Conservation (phyloP, 1,140 invertebrate species). For the Reticulitermes speratus region DNA sequence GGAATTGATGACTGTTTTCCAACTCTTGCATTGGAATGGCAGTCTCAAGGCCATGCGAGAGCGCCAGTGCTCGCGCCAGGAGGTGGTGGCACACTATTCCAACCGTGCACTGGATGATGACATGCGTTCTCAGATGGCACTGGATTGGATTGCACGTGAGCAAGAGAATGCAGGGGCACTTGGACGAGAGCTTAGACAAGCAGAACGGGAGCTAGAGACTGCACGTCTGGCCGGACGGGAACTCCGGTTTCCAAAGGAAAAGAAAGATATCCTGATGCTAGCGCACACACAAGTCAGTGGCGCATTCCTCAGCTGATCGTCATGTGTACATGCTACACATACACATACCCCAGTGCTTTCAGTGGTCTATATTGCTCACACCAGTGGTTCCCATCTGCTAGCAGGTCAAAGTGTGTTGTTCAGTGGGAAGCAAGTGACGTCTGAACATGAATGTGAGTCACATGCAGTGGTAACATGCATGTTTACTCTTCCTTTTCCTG, state of each 20-base stretch:
- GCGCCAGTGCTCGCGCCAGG: constrained; percentile 89
- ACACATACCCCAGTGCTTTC: no score
- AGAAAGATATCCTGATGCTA: constrained; percentile 89
- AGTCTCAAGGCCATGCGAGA: constrained; percentile 89
- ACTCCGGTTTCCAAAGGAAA: constrained; percentile 91
- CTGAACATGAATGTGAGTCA: no score
- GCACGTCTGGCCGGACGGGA: constrained; percentile 86
- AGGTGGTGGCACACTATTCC: constrained; percentile 93
- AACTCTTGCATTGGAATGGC: constrained; percentile 94
- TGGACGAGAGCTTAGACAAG: constrained; percentile 73
- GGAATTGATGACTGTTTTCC: constrained; percentile 95
- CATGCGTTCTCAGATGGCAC: constrained; percentile 94
- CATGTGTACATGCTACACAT: not conserved
- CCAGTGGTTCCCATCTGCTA: no score
- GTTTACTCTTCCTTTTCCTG: no score
- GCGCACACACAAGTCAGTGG: constrained; percentile 74
- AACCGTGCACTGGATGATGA: constrained; percentile 83
- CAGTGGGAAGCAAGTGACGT: no score
- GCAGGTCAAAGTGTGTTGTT: no score
- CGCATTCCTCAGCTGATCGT: constrained; percentile 28
- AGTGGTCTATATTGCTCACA: no score
- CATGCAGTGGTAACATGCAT: no score
- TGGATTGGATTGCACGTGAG: constrained; percentile 91
- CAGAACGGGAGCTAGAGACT: constrained; percentile 86
- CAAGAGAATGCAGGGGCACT: constrained; percentile 80